Conservation (phyloP, 2,888 invertebrate species). For the Incurvaria masculella region DNA sequence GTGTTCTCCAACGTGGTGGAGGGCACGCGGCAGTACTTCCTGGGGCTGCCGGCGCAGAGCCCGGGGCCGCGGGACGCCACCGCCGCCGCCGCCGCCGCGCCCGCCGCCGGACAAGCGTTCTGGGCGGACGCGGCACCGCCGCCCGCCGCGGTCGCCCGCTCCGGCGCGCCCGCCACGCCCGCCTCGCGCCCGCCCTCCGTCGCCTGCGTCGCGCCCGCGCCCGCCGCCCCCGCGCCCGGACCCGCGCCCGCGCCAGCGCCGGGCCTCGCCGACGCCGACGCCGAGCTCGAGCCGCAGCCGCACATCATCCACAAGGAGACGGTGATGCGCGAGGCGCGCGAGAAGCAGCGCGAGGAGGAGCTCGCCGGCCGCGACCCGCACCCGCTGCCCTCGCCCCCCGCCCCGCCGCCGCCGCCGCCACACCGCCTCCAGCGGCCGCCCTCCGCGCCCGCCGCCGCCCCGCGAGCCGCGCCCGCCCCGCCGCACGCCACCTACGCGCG, state of each 20-base stretch:
- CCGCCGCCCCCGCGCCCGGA: constrained; percentile 26
- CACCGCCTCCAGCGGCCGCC: constrained; percentile 49
- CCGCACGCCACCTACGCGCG: constrained; percentile 1
- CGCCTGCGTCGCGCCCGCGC: constrained; percentile 41
- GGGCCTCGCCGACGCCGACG: constrained; percentile 47
- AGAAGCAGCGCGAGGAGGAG: constrained; percentile 43
- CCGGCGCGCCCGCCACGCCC: constrained; percentile 13
- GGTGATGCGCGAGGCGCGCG: constrained; percentile 52
- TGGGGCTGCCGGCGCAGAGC: constrained; percentile 64
- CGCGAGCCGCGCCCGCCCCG: constrained; percentile 36
- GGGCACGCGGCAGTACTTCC: constrained; percentile 80
- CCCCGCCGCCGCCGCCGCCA: constrained; percentile 27
- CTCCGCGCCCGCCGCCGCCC: constrained; percentile 31
- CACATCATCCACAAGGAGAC: constrained; percentile 54
- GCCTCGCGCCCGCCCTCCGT: constrained; percentile 47
- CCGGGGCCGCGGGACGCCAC: constrained; percentile 25
- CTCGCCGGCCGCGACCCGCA: constrained; percentile 40
- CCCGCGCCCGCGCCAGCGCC: constrained; percentile 28
- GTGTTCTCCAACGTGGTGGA: constrained; percentile 78
- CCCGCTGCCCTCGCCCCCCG: constrained; percentile 37
- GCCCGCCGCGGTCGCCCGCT: constrained; percentile 24
- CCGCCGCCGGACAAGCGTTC: constrained; percentile 26
- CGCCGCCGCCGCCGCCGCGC: constrained; percentile 38
- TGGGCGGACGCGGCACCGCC: constrained; percentile 38
- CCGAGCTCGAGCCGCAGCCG: constrained; percentile 51